Evolutionary conservation across 2,888 invertebrate species (phyloP).

Genomic region (Melanotus villosus): DNA sequence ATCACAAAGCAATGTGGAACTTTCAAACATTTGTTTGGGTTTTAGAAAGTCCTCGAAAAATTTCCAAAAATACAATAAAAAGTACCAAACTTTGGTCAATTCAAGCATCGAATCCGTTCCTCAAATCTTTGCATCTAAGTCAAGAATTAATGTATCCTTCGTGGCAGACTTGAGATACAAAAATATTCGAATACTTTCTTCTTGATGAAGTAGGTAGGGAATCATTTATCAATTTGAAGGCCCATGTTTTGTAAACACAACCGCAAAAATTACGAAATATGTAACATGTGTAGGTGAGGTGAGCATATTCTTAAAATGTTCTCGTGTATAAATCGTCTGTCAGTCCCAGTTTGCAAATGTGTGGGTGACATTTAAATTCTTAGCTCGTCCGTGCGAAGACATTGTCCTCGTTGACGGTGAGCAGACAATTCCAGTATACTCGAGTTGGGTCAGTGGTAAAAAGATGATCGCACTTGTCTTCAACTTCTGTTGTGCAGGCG

Average conservation of each 20-base stretch:
- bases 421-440: conserved; percentile 19
- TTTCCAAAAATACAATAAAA: no score
- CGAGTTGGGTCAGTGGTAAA: conserved; percentile 33
- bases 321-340: conserved; percentile 29
- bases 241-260: conserved; percentile 10
- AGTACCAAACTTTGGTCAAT: no score
- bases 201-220: no score
- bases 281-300: conserved; percentile 31
- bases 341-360: conserved; percentile 14
- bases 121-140: no score
- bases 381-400: conserved; percentile 29
- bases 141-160: no score
- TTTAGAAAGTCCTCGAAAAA: no score
- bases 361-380: conserved; percentile 35
- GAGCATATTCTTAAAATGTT: conserved; percentile 12
- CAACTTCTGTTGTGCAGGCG: conserved; percentile 14
- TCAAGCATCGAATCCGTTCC: no score
- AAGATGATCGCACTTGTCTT: conserved; percentile 34
- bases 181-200: no score
- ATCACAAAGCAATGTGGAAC: no score
- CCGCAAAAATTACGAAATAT: conserved; percentile 20
- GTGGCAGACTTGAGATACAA: no score
- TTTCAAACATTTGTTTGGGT: no score
- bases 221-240: conserved; percentile 7
- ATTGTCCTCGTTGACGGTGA: conserved; percentile 34